Evolutionary conservation across 2,113 vertebrate species (phyloP).

Genomic region (Varanus salvator): DNA sequence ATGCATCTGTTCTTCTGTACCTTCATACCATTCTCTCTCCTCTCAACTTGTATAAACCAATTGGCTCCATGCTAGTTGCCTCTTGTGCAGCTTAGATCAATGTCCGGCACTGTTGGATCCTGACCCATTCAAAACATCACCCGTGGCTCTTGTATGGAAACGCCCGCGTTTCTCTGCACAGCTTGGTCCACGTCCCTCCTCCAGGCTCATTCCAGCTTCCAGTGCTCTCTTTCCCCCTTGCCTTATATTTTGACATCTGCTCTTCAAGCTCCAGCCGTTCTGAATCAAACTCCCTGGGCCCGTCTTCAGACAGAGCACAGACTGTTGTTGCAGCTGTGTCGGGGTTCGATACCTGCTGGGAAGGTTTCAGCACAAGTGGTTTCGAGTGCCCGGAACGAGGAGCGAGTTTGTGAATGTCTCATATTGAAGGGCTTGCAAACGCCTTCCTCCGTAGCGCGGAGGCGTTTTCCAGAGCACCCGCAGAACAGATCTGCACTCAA

Average conservation of each 20-base stretch:
- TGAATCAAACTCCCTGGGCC: not conserved
- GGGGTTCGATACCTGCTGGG: constrained; percentile 23
- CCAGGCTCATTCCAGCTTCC: not conserved
- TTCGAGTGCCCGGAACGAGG: constrained; percentile 19
- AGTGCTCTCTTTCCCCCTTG: not conserved
- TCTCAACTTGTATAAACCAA: not conserved
- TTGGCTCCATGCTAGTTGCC: rapidly evolving
- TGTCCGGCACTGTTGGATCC: not conserved
- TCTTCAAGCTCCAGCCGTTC: rapidly evolving
- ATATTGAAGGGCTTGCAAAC: constrained; percentile 28
- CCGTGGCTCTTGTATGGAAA: not conserved
- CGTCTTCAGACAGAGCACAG: constrained; percentile 16
- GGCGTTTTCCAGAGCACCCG: constrained; percentile 55
- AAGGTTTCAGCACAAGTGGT: not conserved
- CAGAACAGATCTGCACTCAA: constrained; percentile 45
- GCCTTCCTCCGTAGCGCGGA: constrained; percentile 22
- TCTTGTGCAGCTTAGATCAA: rapidly evolving
- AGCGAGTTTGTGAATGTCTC: constrained; percentile 25
- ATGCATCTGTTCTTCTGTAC: not conserved
- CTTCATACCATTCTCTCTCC: not conserved
- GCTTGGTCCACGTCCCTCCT: not conserved
- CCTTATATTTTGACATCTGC: not conserved
- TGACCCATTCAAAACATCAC: not conserved
- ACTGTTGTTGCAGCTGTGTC: constrained; percentile 18
- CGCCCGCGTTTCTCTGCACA: not conserved